Base-by-base conservation (phyloP, 2,797 vertebrate genomes). In the Microctenopoma lineatum region DNA sequence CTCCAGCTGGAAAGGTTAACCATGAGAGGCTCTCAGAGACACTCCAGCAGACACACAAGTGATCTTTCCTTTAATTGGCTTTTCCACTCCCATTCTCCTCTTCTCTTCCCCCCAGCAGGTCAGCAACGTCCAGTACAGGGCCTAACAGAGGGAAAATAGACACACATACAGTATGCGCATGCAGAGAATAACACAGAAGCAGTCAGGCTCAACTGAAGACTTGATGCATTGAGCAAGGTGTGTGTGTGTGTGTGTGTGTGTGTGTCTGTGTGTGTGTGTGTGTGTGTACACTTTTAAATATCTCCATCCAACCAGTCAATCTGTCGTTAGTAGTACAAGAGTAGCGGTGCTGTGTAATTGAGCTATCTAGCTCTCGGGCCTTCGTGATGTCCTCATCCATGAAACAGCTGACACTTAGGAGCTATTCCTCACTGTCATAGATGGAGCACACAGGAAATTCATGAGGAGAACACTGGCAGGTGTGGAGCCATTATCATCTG, bases 21-120 rank as follows among this genome's bases (percentile, higher is more conserved):
- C 47, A 84, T 87, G 90, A 93, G 86, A 89, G 88, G 86, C 87
- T 92, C 82, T 85, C 81, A 85, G 88, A 92, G 90, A 92, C 91
- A 89, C 93, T 92, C 92, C 84, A 89, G 90, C 89, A 89, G 86
- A 90, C 79, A 81, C 87, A 91, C 85, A 91, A 93, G 92, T 94
- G 93, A 94, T 94, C 91, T 94, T 92, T 90, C 89, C 89, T 94
- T 94, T 95, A 94, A 95, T 94, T 95, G 94, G 92, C 92, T 92
- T 91, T 92, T 90, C 90, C 90, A 89, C 92, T 90, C 89, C 85
- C 84, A 75, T 91, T 90, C 90, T 89, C 89, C 87, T 90, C 83
- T 79, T 85, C 92, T 90, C 83, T 83, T 91, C 91, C 86, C 84
- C 79, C 80, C 75, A 76, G 85, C 91, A 91, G 92, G 94, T 94